Conservation (phyloP, 2,113 vertebrate species). For the Cairina moschata region DNA sequence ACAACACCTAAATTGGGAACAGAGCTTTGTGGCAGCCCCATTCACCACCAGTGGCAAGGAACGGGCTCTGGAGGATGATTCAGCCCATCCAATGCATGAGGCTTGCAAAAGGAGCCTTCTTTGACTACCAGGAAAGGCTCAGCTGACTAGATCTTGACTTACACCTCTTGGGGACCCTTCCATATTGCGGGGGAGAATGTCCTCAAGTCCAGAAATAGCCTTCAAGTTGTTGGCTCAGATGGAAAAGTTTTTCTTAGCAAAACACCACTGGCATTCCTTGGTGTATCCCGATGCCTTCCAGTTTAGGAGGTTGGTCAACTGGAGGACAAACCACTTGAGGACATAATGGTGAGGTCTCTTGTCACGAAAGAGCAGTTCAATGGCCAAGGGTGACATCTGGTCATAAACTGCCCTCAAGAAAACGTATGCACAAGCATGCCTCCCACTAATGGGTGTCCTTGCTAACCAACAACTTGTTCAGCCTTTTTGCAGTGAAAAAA, state of each 20-base stretch:
- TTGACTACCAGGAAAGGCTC: background rate
- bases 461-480: background rate
- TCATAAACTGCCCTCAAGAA: background rate
- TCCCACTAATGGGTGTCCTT: background rate
- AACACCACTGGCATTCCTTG: background rate
- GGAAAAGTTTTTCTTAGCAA: background rate
- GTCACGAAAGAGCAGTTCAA: background rate
- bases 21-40: background rate
- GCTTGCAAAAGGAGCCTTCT: background rate
- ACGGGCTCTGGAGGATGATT: background rate
- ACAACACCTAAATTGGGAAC: background rate
- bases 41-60: background rate
- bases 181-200: background rate
- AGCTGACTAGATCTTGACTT: background rate
- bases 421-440: background rate
- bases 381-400: background rate
- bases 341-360: background rate
- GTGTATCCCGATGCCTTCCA: background rate
- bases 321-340: background rate
- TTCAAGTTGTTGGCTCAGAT: background rate
- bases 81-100: background rate
- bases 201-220: background rate
- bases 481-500: background rate
- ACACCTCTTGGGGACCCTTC: background rate
- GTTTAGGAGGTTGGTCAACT: background rate